Base-by-base conservation (phyloP, 1,140 invertebrate species). In the Anadara kagoshimensis region DNA sequence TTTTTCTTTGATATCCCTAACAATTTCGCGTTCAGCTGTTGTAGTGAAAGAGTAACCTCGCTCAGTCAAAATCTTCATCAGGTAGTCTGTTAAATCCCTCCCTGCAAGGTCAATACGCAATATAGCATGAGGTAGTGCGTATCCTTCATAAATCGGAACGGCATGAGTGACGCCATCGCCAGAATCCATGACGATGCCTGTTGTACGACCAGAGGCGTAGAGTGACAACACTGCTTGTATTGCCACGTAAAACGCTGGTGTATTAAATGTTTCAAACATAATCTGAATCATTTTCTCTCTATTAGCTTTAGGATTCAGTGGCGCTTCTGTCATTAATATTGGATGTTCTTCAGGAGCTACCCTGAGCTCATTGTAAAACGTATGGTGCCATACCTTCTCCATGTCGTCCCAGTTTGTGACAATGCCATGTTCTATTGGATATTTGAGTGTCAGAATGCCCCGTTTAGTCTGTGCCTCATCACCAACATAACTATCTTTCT, bases 11-110 rank as follows among this genome's bases (percentile, higher is more conserved):
- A 97, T 96, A 91, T 97, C 96, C 87, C 96, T 93, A 89, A 85
- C 83, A 83, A 95, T 97, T 78, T 88, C 86, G 53, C 85, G 59
- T 51, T 80, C 81, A 22, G 74, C 80, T 29, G 90, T 97, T 89
- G 96, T 97, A 41, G 95, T 97, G 93, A 98, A 98, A 20, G 94
- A 95, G 92, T 97, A 97, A 80, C 96, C 96, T 88, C 96, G 97
- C 64, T 84, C 81, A 1, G 78, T 78, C 58, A 84, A 92, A 91
- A 97, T 97, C 91, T 97, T 96, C 95, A 96, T 96, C 82, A 96
- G 92, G 91, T 97, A 96, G 89, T 96, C 95, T 78, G 95, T 96
- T 82, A 97, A 91, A 90, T 96, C 95, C 73, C 95, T 93, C 84
- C 95, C 95, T 82, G 95, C 95, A 90, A 96, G 92, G 90, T 97